Evolutionary conservation across 2,888 invertebrate species (phyloP), one percentile per base, ranked within the genome.

Genomic region (Amaurobius ferox): DNA sequence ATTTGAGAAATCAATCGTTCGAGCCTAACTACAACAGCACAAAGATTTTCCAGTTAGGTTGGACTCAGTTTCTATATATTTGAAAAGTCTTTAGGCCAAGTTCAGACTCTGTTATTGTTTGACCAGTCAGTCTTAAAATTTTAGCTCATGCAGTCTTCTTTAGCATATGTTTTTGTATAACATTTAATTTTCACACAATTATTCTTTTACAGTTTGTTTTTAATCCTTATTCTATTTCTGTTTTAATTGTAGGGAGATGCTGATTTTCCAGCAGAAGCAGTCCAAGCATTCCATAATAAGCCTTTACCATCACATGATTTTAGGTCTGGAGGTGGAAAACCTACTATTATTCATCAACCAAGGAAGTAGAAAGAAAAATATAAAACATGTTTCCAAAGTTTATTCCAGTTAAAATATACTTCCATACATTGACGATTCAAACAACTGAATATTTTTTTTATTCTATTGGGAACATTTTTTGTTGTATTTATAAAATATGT

Each of bases 201-300:
- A n/a, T n/a, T n/a, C n/a, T n/a, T n/a, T n/a, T n/a, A n/a, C n/a
- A n/a, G n/a, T n/a, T n/a, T n/a, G n/a, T n/a, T n/a, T n/a, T n/a
- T n/a, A n/a, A n/a, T n/a, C n/a, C n/a, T n/a, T n/a, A n/a, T n/a
- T n/a, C n/a, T n/a, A n/a, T n/a, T n/a, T n/a, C n/a, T n/a, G n/a
- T n/a, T n/a, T n/a, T n/a, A n/a, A n/a, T 88, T 83, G 19, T 88
- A 91, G 91, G 96, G 96, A 39, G 95, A 97, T 90, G 95, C 95
- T 7, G 97, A 97, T 91, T 98, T 96, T 91, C 95, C 97, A 28
- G 94, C 95, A 0, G 96, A 96, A 90, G 97, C 97, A 0, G 95
- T 97, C 0, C 96, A 97, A 90, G 93, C 93, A 91, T 92, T 95
- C 91, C 94, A 98, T 91, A 94, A 96, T 91, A 94, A 96, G 92